A percentile compares a stretch with the other conserved stretches of the same genome.
Evolutionary conservation across 2,888 invertebrate genomes (phyloP).

Genomic region (Peribatodes rhomboidaria): DNA sequence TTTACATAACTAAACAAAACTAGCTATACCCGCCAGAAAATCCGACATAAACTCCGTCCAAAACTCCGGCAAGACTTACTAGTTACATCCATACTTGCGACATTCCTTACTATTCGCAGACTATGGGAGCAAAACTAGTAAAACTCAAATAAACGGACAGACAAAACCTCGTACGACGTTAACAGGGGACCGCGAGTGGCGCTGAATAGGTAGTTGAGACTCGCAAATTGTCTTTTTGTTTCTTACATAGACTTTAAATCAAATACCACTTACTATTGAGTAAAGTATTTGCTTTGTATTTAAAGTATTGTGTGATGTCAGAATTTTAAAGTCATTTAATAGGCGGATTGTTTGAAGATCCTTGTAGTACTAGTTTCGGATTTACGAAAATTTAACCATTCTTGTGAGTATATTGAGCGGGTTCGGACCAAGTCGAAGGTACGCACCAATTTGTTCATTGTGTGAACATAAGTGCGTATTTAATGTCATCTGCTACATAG

Average conservation of each 20-base stretch:
- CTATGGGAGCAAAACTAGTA: slow-evolving; percentile 16
- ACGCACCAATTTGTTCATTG: too few species aligned
- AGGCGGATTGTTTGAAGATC: too few species aligned
- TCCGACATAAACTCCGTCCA: neutral
- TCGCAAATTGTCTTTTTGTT: slow-evolving; percentile 6
- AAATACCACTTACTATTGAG: neutral
- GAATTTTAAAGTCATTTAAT: too few species aligned
- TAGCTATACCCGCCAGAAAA: neutral
- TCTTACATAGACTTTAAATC: neutral
- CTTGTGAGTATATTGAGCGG: too few species aligned
- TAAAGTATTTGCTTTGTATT: too few species aligned
- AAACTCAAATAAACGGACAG: slow-evolving; percentile 16
- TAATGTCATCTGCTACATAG: too few species aligned
- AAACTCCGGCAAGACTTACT: neutral
- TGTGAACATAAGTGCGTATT: too few species aligned
- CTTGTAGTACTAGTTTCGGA: too few species aligned
- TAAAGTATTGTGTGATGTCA: too few species aligned
- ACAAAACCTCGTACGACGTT: slow-evolving; percentile 14
- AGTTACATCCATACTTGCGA: neutral
- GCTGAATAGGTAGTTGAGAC: slow-evolving; percentile 18
- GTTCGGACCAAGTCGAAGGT: too few species aligned
- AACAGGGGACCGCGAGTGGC: neutral
- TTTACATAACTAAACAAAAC: too few species aligned
- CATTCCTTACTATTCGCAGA: neutral
- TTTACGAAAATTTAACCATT: too few species aligned